A percentile compares a stretch with the other conserved stretches of the same genome.
Conservation (phyloP, 2,797 vertebrate genomes). For the Philypnodon macrostomus region DNA sequence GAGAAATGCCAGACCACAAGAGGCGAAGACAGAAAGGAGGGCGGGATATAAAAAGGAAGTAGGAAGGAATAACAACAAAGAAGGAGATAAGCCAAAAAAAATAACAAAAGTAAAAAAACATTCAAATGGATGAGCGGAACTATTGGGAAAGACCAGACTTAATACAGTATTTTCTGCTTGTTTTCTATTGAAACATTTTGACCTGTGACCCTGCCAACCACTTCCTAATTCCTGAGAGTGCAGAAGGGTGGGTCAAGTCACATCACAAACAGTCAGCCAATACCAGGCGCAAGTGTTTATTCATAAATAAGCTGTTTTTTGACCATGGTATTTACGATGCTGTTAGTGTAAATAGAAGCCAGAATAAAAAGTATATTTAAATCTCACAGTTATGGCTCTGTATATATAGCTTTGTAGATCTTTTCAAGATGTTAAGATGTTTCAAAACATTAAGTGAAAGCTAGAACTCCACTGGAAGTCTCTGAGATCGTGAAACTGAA, state of each 20-base stretch:
- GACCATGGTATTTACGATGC: no score
- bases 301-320: no score
- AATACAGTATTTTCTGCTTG: no score
- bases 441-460: no score
- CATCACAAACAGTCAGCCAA: conserved; percentile 3
- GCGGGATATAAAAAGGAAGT: conserved; percentile 27
- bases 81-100: conserved; percentile 24
- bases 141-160: not conserved
- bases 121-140: not conserved
- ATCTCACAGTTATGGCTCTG: no score
- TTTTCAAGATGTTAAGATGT: no score
- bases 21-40: conserved; percentile 22
- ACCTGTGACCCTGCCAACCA: conserved; percentile 38
- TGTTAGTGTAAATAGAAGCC: no score
- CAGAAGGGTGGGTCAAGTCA: not conserved
- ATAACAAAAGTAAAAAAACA: conserved; percentile 9
- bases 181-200: conserved; percentile 7
- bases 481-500: not conserved
- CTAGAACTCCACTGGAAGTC: no score
- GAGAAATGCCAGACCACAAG: conserved; percentile 62
- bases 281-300: not conserved
- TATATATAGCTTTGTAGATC: no score
- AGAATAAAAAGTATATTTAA: no score
- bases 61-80: conserved; percentile 36
- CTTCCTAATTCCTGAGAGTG: conserved; percentile 30